Evolutionary conservation across 64 coral and sea anemone genomes (phyloP), one percentile per base, ranked within the genome.

Genomic region (Dendrophyllia cribrosa): DNA sequence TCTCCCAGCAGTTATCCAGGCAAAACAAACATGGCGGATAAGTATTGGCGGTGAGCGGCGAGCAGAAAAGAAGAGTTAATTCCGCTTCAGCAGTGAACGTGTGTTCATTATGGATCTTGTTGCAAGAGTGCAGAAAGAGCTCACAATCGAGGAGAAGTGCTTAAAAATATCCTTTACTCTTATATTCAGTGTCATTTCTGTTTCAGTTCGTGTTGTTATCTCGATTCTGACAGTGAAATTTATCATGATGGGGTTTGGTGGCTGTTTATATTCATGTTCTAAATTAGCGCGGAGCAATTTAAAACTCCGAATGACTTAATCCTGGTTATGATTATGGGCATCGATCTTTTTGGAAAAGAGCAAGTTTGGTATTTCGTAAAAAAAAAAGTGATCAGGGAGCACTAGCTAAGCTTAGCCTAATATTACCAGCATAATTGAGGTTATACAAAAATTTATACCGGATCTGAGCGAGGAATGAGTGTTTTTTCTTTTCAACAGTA

Each of bases 81-180:
- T 91, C n/a, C 24, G 26, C 13, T 14, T 15, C 23, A 13, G 52
- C 14, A 19, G 3, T 43, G 55, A 14, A n/a, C 20, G 10, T 59
- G 14, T 20, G 3, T 47, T 79, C 13, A 53, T 23, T 7, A 91
- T 91, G 65, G 55, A 70, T 70, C 66, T 91, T 13, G 51, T 58
- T 25, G 47, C 24, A 44, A 82, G 78, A 82, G 77, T 91, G 23
- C 89, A 91, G 23, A 68, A 23, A 10, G 65, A 81, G 16, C 89
- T 91, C 5, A 2, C 47, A 58, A 16, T 43, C 8, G 89, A 91
- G 19, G 89, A 91, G 48, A 68, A 44, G 64, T 91, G 89, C 53
- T 23, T 91, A 63, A 81, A 91, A 55, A 91, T 91, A 91, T 91
- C 89, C 77, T 91, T 91, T 66, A 11, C n/a, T 26, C n/a, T 71